Evolutionary conservation across 2,113 vertebrate genomes (phyloP).

Genomic region (Gallinago media): DNA sequence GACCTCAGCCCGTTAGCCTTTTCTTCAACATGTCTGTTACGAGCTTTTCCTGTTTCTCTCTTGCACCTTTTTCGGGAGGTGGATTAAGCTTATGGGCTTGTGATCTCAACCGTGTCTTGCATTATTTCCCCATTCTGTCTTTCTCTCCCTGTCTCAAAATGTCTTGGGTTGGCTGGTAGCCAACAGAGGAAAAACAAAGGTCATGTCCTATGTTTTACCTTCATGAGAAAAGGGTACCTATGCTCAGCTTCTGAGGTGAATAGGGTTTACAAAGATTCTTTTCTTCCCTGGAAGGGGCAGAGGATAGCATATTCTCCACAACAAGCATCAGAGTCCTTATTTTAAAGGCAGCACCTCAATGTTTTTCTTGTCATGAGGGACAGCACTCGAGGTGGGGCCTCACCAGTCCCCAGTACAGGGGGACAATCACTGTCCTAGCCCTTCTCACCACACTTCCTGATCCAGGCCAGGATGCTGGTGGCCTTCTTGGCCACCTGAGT

Average conservation of each 20-base stretch:
- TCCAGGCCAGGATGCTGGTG: neutral
- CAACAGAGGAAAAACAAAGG: neutral
- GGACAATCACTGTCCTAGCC: neutral
- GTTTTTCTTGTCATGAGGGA: neutral
- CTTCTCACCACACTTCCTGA: neutral
- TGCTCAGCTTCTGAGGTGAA: neutral
- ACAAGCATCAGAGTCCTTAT: neutral
- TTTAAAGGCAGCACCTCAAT: neutral
- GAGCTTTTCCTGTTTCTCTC: conserved; percentile 1
- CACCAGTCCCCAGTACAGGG: neutral
- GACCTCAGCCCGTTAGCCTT: neutral
- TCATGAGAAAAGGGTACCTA: neutral
- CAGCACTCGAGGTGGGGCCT: neutral
- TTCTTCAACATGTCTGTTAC: neutral
- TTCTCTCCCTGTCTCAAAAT: neutral
- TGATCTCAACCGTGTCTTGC: neutral
- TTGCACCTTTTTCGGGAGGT: neutral
- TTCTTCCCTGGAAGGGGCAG: neutral
- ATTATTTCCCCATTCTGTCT: neutral
- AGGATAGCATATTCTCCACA: neutral
- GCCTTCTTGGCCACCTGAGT: neutral
- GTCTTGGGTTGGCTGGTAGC: neutral
- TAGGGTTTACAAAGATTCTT: neutral
- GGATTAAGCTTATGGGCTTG: neutral
- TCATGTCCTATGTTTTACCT: neutral